These are phyloP conservation scores for Epinotia demarniana DNA, from an alignment of 2,888 invertebrate genomes.

Conservation along the genomic window DNA sequence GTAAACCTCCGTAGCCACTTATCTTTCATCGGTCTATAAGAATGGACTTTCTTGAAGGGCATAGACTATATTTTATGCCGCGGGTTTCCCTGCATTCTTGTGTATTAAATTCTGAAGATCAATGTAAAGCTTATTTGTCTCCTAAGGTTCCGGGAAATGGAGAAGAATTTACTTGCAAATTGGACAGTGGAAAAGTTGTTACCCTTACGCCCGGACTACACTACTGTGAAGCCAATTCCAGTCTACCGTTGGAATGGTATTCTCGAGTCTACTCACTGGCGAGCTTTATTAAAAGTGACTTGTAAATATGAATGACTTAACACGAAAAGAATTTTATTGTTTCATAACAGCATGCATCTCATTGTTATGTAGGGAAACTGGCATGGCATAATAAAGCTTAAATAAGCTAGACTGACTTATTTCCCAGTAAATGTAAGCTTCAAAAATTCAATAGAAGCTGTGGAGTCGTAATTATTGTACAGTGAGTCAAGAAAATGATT, in stretches of 20 bases:
- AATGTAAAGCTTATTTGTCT: constrained; percentile 61
- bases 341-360: background rate
- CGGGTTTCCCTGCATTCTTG: no score
- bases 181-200: constrained; percentile 64
- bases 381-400: background rate
- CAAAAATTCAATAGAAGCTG: background rate
- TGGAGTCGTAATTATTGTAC: background rate
- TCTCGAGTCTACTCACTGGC: constrained; percentile 48
- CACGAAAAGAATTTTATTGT: background rate
- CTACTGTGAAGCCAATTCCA: constrained; percentile 61
- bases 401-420: background rate
- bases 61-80: no score
- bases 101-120: constrained; percentile 57
- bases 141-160: constrained; percentile 56
- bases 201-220: constrained; percentile 52
- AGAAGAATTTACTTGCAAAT: constrained; percentile 64
- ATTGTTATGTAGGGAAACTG: background rate
- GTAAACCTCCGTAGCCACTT: no score
- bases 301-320: background rate
- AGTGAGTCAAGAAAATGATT: no score
- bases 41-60: no score
- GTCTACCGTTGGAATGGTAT: constrained; percentile 57
- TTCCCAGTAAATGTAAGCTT: background rate
- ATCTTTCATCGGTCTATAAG: no score
- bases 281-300: constrained; percentile 39